Conservation (phyloP, 2,113 vertebrate genomes). For the Melanotaenia duboulayi region DNA sequence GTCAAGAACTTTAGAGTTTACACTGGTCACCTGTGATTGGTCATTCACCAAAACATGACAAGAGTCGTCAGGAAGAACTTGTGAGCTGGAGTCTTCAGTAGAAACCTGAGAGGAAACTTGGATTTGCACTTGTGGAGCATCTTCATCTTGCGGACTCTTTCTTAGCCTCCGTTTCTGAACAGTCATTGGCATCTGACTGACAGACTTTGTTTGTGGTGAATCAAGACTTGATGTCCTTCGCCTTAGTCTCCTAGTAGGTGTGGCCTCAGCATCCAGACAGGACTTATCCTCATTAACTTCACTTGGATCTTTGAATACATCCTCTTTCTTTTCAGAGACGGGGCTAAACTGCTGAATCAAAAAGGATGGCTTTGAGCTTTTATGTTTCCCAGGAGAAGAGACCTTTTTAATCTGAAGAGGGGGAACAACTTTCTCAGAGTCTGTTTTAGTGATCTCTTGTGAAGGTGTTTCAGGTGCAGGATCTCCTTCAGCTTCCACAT, state of each 20-base stretch:
- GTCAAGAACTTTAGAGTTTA: constrained; percentile 36
- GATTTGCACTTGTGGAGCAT: constrained; percentile 17
- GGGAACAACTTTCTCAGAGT: constrained; percentile 73
- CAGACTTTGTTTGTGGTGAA: constrained; percentile 62
- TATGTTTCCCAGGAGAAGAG: constrained; percentile 80
- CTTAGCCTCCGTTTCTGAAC: constrained; percentile 67
- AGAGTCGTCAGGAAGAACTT: constrained; percentile 54
- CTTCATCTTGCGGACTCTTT: constrained; percentile 45
- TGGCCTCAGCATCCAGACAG: constrained; percentile 31
- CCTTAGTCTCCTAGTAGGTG: constrained; percentile 56
- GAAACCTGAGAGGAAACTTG: constrained; percentile 60
- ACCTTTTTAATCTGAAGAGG: constrained; percentile 84
- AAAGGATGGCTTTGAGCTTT: constrained; percentile 81
- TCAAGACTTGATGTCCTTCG: constrained; percentile 64
- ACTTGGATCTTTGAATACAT: constrained; percentile 50
- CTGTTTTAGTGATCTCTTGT: constrained; percentile 58
- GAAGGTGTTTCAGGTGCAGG: constrained; percentile 48
- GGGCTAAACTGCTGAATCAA: constrained; percentile 77
- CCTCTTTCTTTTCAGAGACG: constrained; percentile 67
- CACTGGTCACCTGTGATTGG: constrained; percentile 3
- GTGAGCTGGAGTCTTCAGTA: constrained; percentile 50
- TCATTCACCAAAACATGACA: constrained; percentile 40
- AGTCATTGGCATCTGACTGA: constrained; percentile 62
- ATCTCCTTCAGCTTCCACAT: constrained; percentile 57
- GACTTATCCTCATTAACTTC: constrained; percentile 64